Evolutionary conservation across 2,113 vertebrate genomes (phyloP), one percentile per base, ranked within the genome.

Genomic region (Heterotis niloticus): DNA sequence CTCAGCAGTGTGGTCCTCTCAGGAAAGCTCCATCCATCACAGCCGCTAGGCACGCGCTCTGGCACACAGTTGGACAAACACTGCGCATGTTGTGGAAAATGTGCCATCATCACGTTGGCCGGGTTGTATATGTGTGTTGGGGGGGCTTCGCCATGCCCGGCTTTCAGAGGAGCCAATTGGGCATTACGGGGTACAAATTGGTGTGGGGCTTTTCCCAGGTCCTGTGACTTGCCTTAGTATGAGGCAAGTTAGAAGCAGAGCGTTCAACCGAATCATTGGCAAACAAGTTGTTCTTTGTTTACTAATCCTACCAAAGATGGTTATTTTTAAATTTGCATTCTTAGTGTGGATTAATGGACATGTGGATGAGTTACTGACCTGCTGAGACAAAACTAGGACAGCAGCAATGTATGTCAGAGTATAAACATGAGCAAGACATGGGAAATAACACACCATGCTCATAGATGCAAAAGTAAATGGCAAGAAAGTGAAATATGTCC

Each of bases 1-100:
- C 78, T 93, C 92, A 93, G 92, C 93, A 93, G 10, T 90, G 86
- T 87, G 86, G 89, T 88, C 69, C 89, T 86, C 82, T 81, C 89
- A 89, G 83, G 88, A 88, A 88, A 89, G 86, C 86, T 93, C 91
- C 89, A 88, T 81, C 14, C 64, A 70, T 71, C 20, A 65, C 18
- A 18, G 67, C 62, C 34, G 3, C 34, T 44, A 44, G 7, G 34
- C 34, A 28, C 11, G 18, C 64, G 28, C 20, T 16, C 23, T 64
- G 20, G 57, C 60, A 77, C 51, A 57, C n/a, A 52, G 44, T 56
- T 11, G 13, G 64, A 20, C 14, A 10, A 20, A 5, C n/a, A 24
- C 13, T 52, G 44, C 26, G 24, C 9, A n/a, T 20, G 67, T 70
- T 44, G 67, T 78, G 66, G 26, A 78, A 78, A 70, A 28, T 71